Evolutionary conservation across 2,888 invertebrate species (phyloP).

Genomic region (Drosophila rubida): DNA sequence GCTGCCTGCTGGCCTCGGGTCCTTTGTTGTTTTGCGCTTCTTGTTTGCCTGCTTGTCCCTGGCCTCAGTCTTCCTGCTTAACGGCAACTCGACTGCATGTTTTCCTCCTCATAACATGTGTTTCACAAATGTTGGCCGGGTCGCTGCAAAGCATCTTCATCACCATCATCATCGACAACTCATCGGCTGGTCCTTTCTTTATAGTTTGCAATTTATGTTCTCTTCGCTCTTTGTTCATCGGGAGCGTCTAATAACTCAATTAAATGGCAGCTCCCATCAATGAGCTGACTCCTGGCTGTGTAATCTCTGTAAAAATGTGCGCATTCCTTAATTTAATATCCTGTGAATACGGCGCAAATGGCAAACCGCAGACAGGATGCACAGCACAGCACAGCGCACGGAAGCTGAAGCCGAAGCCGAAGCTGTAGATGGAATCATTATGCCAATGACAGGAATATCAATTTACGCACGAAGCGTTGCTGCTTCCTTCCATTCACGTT

Average conservation of each 20-base stretch:
- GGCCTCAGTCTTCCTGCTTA: slow-evolving; percentile 13
- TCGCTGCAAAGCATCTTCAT: slow-evolving; percentile 18
- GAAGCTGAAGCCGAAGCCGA: slow-evolving; percentile 42
- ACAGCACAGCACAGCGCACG: slow-evolving; percentile 40
- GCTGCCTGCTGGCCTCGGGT: slow-evolving; percentile 66
- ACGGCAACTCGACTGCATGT: slow-evolving; percentile 1
- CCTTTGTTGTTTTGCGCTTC: slow-evolving; percentile 64
- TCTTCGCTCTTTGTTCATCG: slow-evolving; percentile 42
- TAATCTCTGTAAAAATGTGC: slow-evolving; percentile 67
- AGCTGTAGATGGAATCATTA: slow-evolving; percentile 61
- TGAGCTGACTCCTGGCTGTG: slow-evolving; percentile 27
- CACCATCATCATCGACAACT: slow-evolving; percentile 40
- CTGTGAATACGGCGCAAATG: slow-evolving; percentile 52
- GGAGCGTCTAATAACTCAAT: slow-evolving; percentile 75
- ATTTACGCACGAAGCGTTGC: slow-evolving; percentile 63
- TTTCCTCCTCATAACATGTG: slow-evolving; percentile 65
- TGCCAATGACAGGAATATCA: slow-evolving; percentile 77
- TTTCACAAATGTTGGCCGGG: slow-evolving; percentile 68
- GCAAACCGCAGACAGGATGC: slow-evolving; percentile 68
- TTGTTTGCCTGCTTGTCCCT: slow-evolving; percentile 48
- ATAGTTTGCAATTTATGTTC: slow-evolving; percentile 71
- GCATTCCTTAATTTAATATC: slow-evolving; percentile 75
- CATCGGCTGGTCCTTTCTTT: slow-evolving; percentile 44
- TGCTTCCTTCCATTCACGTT: slow-evolving; percentile 42
- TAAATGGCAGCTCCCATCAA: slow-evolving; percentile 67